These are phyloP conservation scores for Rhyacichthys aspro DNA, from an alignment of 2,797 vertebrate genomes.

Conservation along the genomic window DNA sequence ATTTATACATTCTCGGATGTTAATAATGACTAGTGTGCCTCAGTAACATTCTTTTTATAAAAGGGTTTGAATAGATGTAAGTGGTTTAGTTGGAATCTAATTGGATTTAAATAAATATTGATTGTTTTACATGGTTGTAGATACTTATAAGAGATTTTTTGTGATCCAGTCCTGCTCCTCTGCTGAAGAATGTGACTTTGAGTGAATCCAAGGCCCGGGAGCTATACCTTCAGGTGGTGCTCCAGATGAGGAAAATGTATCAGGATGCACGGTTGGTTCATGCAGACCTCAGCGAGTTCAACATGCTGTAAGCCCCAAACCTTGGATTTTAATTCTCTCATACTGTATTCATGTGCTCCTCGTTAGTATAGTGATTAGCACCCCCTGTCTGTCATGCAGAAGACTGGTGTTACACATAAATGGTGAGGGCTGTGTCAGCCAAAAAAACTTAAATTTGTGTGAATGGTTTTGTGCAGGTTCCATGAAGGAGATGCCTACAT, in stretches of 20 bases:
- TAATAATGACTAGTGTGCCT: too few relatives aligned
- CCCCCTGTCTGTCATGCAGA: not conserved
- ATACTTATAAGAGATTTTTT: too few relatives aligned
- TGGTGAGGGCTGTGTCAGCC: too few relatives aligned
- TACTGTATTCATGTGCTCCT: not conserved
- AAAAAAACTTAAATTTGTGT: too few relatives aligned
- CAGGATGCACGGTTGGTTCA: constrained; percentile 93
- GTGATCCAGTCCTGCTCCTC: constrained; percentile 88
- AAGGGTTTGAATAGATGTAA: too few relatives aligned
- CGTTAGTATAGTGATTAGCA: constrained; percentile 4
- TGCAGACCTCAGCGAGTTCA: constrained; percentile 98
- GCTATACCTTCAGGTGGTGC: constrained; percentile 90
- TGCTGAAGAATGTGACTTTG: constrained; percentile 89
- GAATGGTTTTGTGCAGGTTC: constrained; percentile 78
- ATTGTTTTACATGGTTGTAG: not conserved
- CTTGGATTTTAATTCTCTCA: too few relatives aligned
- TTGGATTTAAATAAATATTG: too few relatives aligned
- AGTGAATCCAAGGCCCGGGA: constrained; percentile 91
- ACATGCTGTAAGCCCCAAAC: constrained; percentile 86
- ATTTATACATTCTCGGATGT: too few relatives aligned
- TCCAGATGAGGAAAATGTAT: constrained; percentile 94
- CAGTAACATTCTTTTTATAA: too few relatives aligned
- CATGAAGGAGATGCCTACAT: constrained; percentile 85
- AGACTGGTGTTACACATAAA: too few relatives aligned
- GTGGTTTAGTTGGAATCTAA: too few relatives aligned